Percentiles rank a stretch among this genome's conserved stretches.
phyloP scores from a whole-genome alignment of 2,113 vertebrate genomes.

The Amia ocellicauda region DNA sequence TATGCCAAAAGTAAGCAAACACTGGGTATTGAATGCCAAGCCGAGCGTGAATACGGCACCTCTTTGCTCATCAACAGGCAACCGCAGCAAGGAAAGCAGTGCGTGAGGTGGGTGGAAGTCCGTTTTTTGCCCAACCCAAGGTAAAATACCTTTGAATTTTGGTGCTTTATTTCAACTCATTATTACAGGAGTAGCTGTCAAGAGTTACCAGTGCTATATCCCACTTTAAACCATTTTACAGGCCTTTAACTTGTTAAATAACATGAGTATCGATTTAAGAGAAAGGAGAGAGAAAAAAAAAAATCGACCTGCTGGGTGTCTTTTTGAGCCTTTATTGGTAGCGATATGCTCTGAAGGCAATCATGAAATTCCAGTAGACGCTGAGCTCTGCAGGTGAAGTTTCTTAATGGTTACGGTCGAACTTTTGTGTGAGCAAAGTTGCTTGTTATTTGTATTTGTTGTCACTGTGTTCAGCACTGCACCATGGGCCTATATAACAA shows the following conservation, averaged over 20 bases:
- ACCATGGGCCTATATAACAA: too few relatives aligned
- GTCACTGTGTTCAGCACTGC: too few relatives aligned
- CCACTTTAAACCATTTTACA: slow-evolving; percentile 51
- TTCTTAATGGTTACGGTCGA: neutral
- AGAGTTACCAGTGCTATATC: slow-evolving; percentile 53
- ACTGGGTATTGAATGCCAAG: slow-evolving; percentile 51
- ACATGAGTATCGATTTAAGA: slow-evolving; percentile 56
- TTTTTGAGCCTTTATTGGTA: slow-evolving; percentile 19
- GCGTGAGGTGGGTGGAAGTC: slow-evolving; percentile 44
- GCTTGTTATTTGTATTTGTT: too few relatives aligned
- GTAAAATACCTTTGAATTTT: slow-evolving; percentile 61
- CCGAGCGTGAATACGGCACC: slow-evolving; percentile 51
- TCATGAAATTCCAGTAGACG: slow-evolving; percentile 4
- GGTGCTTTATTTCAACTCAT: slow-evolving; percentile 55
- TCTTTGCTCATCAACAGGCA: slow-evolving; percentile 64
- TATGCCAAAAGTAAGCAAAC: slow-evolving; percentile 31
- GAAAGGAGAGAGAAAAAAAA: slow-evolving; percentile 18
- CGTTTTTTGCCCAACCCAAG: slow-evolving; percentile 39
- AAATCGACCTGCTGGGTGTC: too few relatives aligned
- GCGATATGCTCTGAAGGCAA: slow-evolving; percentile 3
- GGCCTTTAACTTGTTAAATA: slow-evolving; percentile 56
- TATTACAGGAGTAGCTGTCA: slow-evolving; percentile 50
- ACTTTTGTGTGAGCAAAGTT: neutral
- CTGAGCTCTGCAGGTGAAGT: neutral
- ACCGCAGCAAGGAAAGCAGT: slow-evolving; percentile 42